Evolutionary conservation across 2,888 invertebrate genomes (phyloP).

Genomic region (Eupithecia subfuscata): DNA sequence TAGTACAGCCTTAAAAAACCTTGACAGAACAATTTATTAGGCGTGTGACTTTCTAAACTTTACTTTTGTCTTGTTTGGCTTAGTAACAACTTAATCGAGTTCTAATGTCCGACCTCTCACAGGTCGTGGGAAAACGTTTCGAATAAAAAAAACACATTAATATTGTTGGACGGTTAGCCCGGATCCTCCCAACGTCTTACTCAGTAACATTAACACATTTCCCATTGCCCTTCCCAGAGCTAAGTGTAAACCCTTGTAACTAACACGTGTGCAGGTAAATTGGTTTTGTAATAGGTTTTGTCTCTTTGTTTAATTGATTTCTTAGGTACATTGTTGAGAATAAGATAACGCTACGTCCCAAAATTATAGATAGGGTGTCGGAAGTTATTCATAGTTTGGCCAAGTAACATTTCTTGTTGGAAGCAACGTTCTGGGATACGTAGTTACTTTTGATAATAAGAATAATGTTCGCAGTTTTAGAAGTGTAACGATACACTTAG

Average conservation of each 20-base stretch:
- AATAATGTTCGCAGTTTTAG: background rate
- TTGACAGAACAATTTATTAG: background rate
- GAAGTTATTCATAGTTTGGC: too few relatives aligned
- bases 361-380: too few relatives aligned
- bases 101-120: constrained; percentile 24
- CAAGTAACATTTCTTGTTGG: too few relatives aligned
- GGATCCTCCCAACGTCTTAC: constrained; percentile 71
- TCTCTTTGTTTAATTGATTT: background rate
- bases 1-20: too few relatives aligned
- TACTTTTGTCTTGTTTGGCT: background rate
- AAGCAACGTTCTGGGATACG: too few relatives aligned
- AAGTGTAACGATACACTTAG: too few relatives aligned
- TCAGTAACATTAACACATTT: constrained; percentile 41
- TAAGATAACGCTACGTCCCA: background rate
- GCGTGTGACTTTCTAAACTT: background rate
- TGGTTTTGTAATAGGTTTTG: constrained; percentile 15
- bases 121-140: constrained; percentile 42
- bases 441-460: background rate
- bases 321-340: background rate
- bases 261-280: constrained; percentile 57
- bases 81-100: constrained; percentile 23
- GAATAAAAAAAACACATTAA: constrained; percentile 40
- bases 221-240: constrained; percentile 35
- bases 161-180: constrained; percentile 71
- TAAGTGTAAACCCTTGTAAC: constrained; percentile 74